A percentile compares a stretch with the other conserved stretches of the same genome.
These are phyloP conservation scores for Sebastes fasciatus DNA, from an alignment of 2,113 vertebrate species.

Conservation along the genomic window DNA sequence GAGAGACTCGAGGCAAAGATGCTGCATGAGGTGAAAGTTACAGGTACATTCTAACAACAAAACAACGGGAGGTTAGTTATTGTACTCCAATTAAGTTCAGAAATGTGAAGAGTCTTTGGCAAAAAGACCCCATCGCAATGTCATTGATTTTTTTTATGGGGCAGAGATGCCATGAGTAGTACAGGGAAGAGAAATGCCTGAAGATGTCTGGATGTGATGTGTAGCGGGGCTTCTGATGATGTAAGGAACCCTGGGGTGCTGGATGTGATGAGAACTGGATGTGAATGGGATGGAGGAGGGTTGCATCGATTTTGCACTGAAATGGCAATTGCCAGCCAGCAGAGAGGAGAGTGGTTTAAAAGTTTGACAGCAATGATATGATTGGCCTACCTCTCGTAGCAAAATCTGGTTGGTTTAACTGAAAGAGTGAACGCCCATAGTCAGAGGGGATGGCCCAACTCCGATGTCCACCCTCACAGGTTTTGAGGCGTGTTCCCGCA, in stretches of 20 bases:
- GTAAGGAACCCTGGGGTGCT: background rate
- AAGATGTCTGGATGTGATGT: background rate
- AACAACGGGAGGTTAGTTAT: too few relatives aligned
- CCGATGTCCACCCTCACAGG: too few relatives aligned
- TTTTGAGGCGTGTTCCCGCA: too few relatives aligned
- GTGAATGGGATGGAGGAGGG: background rate
- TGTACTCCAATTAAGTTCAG: background rate
- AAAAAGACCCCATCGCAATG: background rate
- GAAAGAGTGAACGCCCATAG: background rate
- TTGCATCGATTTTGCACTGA: background rate
- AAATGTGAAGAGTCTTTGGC: background rate
- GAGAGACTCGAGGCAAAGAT: too few relatives aligned
- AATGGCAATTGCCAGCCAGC: background rate
- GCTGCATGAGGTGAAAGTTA: too few relatives aligned
- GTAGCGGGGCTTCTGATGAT: background rate
- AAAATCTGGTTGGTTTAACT: background rate
- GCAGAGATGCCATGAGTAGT: background rate
- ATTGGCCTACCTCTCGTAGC: background rate
- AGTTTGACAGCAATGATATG: background rate
- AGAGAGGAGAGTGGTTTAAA: background rate
- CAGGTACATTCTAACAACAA: too few relatives aligned
- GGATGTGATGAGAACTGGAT: background rate
- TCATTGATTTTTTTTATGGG: background rate
- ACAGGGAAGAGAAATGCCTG: background rate
- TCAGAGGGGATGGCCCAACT: too few relatives aligned